phyloP scores from a whole-genome alignment of 2,113 vertebrate genomes.

The Gallinago media region DNA sequence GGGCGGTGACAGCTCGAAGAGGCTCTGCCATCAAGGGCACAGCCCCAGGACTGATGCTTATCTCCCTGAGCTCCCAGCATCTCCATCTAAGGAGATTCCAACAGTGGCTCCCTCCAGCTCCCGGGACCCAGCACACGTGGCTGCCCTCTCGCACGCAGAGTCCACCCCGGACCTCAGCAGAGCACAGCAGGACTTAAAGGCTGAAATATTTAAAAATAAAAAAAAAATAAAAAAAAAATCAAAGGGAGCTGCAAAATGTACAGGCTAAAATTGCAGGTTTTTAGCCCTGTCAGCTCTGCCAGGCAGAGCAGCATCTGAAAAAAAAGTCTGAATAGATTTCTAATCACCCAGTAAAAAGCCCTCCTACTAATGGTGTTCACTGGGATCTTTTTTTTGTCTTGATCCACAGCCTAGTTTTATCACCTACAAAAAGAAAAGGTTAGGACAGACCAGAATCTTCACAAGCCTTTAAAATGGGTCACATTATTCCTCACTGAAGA shows the following conservation, averaged over 20 bases:
- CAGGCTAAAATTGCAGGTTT: neutral
- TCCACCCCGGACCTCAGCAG: neutral
- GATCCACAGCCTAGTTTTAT: slow-evolving; percentile 65
- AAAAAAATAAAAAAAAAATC: no score
- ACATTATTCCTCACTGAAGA: slow-evolving; percentile 63
- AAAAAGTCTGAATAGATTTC: neutral
- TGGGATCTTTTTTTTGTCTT: neutral
- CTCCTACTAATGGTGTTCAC: neutral
- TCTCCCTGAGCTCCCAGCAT: rapidly evolving
- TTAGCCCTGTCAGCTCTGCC: neutral
- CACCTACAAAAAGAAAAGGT: slow-evolving; percentile 32
- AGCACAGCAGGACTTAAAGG: rapidly evolving
- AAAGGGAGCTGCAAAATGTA: neutral
- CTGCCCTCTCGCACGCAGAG: neutral
- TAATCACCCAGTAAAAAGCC: neutral
- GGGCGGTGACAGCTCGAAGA: neutral
- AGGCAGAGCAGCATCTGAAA: neutral
- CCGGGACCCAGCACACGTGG: rapidly evolving
- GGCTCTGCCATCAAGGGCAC: neutral
- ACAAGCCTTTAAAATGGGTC: slow-evolving; percentile 74
- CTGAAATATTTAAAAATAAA: neutral
- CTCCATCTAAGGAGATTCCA: neutral
- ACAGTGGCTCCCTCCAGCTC: neutral
- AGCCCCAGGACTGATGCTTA: rapidly evolving
- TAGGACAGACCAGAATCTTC: slow-evolving; percentile 51